Evolutionary conservation across 1,140 invertebrate species (phyloP), one percentile per base, ranked within the genome.

Genomic region (Drosophila chauvacae): DNA sequence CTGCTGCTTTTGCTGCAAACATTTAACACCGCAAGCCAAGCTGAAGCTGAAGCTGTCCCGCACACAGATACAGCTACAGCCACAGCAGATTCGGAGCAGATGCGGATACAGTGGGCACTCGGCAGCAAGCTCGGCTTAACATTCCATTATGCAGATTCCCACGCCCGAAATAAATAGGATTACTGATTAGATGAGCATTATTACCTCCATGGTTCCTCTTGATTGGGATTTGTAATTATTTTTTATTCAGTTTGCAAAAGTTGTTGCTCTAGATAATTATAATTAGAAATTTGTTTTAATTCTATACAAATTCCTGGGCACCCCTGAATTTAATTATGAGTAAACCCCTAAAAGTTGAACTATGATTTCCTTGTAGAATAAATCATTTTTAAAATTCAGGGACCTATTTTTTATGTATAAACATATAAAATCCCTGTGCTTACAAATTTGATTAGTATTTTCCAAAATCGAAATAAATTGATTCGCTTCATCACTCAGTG

Each of bases 1-100:
- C 60, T 64, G 57, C 61, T 81, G 81, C 50, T 53, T 51, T 58
- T 81, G 81, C 83, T 87, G 83, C 83, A 87, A 86, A 87, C 83
- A 87, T 87, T 87, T 82, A 87, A 87, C 83, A 87, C 83, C 83
- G 84, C 70, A 86, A 86, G 82, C 82, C 65, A 77, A 71, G 84
- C 68, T 87, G 75, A 73, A 70, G 80, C 63, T 83, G 75, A 82
- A 77, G 84, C 80, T 87, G 83, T 80, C 77, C 65, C 64, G 70
- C 80, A 78, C 77, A 81, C 77, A 82, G 30, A 44, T 63, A 51
- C 45, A 77, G 50, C n/a, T 13, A 61, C 30, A 45, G n/a, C 48
- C 18, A 50, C 42, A 68, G 42, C 48, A 39, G 66, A 68, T 70
- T 51, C 66, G 48, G 30, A 70, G 63, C 66, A 75, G 60, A 77